These are phyloP conservation scores for Arctia plantaginis DNA, from an alignment of 2,888 invertebrate species.

Conservation along the genomic window DNA sequence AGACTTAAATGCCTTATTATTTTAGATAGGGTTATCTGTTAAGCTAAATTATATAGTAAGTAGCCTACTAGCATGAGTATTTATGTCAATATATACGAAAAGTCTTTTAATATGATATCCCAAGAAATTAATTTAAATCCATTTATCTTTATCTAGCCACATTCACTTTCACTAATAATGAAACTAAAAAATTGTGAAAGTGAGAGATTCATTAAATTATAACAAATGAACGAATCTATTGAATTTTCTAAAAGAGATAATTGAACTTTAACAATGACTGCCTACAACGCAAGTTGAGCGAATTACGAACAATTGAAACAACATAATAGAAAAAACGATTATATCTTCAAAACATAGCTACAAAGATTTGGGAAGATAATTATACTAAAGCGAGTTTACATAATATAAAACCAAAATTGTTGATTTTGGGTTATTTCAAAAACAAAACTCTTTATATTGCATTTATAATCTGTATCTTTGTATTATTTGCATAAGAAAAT, in stretches of 20 bases:
- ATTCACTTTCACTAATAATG: constrained; percentile 34
- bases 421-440: neutral
- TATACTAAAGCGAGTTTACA: constrained; percentile 18
- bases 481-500: neutral
- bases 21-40: no score
- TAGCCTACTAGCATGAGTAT: no score
- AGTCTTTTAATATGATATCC: neutral
- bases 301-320: constrained; percentile 66
- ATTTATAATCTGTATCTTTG: neutral
- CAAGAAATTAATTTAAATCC: constrained; percentile 22
- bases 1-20: no score
- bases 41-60: no score
- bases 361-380: constrained; percentile 40
- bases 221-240: constrained; percentile 68
- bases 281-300: constrained; percentile 56
- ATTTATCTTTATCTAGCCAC: constrained; percentile 25
- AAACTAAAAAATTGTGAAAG: constrained; percentile 66
- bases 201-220: constrained; percentile 71
- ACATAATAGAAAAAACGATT: constrained; percentile 52
- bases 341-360: constrained; percentile 51
- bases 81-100: no score
- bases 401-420: neutral
- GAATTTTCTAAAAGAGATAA: constrained; percentile 58
- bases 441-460: neutral
- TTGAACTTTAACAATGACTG: constrained; percentile 54